Base-by-base conservation (phyloP, 2,888 invertebrate genomes). In the Octonoba sinensis region DNA sequence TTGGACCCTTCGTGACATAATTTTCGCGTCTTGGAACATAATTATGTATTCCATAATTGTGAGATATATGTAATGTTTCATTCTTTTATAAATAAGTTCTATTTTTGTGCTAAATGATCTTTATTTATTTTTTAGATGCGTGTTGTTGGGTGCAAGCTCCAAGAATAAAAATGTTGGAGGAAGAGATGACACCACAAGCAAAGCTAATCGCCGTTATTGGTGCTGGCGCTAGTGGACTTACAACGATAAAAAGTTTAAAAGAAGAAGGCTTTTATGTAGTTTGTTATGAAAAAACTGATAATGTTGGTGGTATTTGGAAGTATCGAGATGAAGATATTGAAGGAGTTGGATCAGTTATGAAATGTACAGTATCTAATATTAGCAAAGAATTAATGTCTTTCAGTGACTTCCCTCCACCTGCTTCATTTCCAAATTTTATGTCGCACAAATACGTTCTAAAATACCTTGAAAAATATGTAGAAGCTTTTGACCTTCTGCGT, bases 171-270 rank as follows among this genome's bases (percentile, higher is more conserved):
- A 73, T 73, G 64, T 15, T 59, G 16, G 69, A 69, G 51, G 65
- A 57, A 18, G 36, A 51, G 56, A 81, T 74, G 73, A 24, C 76
- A 36, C 36, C 36, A 16, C 75, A 75, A 75, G 82, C 82, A 1
- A 83, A 83, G 47, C 72, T 78, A 16, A 64, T 83, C 11, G 83
- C 79, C 24, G 86, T 89, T n/a, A 86, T 89, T 27, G 89, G 89
- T 4, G 89, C 88, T 36, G 89, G 89, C 11, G 87, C 87, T 13
- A 88, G 88, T 71, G 89, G 89, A 6, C 84, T 90, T 24, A 85
- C 88, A n/a, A 86, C 88, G 0, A 87, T 88, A 44, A 89, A 89
- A 84, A 85, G 86, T 44, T 87, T 88, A 24, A 77, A 87, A 51
- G 88, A 89, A 56, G 87, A 88, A 82, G 87, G 86, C 4, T 84